Evolutionary conservation across 1,140 invertebrate species (phyloP).

Genomic region (Teleogryllus occipitalis): DNA sequence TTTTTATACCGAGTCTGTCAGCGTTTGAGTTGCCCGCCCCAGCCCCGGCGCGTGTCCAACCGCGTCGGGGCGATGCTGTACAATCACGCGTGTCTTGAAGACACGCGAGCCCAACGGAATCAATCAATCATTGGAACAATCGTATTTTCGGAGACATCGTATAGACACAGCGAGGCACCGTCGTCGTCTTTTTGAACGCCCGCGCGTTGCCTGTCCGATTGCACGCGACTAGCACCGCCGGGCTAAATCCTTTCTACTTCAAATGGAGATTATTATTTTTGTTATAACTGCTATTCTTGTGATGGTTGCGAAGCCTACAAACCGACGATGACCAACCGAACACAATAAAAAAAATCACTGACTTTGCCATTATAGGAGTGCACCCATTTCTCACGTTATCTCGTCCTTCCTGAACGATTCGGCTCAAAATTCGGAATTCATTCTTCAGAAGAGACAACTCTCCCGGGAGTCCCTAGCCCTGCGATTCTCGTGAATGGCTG

Average conservation of each 20-base stretch:
- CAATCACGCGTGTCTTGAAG: neutral
- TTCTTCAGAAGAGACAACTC: neutral
- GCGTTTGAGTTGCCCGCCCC: neutral
- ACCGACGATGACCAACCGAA: neutral
- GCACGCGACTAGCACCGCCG: too few species aligned
- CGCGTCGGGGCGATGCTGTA: neutral
- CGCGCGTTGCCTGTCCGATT: neutral
- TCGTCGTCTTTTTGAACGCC: neutral
- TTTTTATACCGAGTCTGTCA: neutral
- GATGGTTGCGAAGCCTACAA: neutral
- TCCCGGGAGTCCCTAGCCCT: conserved; percentile 27
- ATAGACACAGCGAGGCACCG: neutral
- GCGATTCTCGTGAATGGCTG: conserved; percentile 41
- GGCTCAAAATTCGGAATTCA: neutral
- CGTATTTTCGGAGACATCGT: neutral
- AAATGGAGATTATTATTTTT: conserved; percentile 1
- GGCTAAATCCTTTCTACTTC: neutral
- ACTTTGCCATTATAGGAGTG: too few species aligned
- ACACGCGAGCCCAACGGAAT: neutral
- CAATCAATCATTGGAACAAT: neutral
- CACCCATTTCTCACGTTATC: neutral
- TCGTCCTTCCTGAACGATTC: conserved; percentile 2
- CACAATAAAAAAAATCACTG: neutral
- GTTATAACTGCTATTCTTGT: neutral
- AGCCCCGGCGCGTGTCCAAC: too few species aligned